Evolutionary conservation across 2,113 vertebrate species (phyloP).

Genomic region (Pseudorhombus dupliciocellatus): DNA sequence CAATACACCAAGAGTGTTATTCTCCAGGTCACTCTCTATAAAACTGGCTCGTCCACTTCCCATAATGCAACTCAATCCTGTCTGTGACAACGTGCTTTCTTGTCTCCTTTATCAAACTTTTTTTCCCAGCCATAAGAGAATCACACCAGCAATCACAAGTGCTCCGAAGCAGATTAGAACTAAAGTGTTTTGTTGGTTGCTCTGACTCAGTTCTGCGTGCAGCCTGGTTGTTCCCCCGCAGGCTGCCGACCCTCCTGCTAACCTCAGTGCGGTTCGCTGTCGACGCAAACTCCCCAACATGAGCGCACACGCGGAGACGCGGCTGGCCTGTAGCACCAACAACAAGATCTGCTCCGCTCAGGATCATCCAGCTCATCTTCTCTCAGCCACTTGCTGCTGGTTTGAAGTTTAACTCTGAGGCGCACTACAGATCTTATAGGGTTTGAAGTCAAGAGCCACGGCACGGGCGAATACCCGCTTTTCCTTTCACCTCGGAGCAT

Average conservation of each 20-base stretch:
- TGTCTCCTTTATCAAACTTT: background rate
- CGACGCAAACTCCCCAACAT: conserved; percentile 5
- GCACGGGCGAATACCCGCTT: conserved; percentile 55
- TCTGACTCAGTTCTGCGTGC: background rate
- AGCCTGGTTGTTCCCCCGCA: conserved; percentile 7
- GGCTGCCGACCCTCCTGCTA: conserved; percentile 17
- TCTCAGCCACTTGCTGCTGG: conserved; percentile 27
- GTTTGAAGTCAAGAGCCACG: conserved; percentile 61
- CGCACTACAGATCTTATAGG: conserved; percentile 63
- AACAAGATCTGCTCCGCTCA: conserved; percentile 59
- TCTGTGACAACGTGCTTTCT: background rate
- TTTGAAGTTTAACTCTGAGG: conserved; percentile 64
- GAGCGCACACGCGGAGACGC: conserved; percentile 28
- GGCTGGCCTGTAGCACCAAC: conserved; percentile 53
- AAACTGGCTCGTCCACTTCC: background rate
- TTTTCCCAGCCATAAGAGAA: background rate
- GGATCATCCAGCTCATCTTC: conserved; percentile 50
- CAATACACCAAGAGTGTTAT: background rate
- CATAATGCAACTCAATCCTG: background rate
- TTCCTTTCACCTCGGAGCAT: conserved; percentile 63
- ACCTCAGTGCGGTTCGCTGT: background rate
- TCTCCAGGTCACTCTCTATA: too few species aligned
- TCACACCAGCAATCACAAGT: background rate
- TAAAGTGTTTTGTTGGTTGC: background rate
- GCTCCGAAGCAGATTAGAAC: background rate